A percentile compares a stretch with the other conserved stretches of the same genome.
phyloP scores from a whole-genome alignment of 2,113 vertebrate genomes.

The Lepus europaeus region DNA sequence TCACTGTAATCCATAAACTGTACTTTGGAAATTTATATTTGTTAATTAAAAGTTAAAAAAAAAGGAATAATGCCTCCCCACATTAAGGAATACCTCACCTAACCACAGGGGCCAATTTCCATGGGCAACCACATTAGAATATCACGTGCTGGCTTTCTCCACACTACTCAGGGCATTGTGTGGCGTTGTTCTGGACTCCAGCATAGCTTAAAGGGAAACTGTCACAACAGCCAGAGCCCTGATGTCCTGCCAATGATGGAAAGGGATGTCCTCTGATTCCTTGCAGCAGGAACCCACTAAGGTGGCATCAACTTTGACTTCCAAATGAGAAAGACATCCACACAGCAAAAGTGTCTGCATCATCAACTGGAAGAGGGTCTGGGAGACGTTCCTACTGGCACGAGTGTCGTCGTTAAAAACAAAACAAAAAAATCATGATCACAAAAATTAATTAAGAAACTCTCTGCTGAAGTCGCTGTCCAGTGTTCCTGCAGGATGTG shows the following conservation, averaged over 20 bases:
- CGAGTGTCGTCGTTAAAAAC: background rate
- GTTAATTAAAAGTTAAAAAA: too few relatives aligned
- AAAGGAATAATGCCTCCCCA: background rate
- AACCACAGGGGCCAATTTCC: background rate
- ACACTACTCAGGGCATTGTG: too few relatives aligned
- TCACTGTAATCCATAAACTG: too few relatives aligned
- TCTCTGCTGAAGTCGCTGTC: background rate
- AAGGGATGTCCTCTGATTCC: background rate
- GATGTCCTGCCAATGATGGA: too few relatives aligned
- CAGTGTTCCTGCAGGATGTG: too few relatives aligned
- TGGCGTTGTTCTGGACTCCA: background rate
- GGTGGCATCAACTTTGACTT: background rate
- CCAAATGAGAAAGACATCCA: too few relatives aligned
- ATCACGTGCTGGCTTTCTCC: background rate
- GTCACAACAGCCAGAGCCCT: too few relatives aligned
- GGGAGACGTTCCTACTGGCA: background rate
- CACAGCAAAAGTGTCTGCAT: too few relatives aligned
- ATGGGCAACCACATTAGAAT: background rate
- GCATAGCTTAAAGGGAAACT: background rate
- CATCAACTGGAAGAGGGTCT: background rate
- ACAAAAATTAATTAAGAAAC: too few relatives aligned
- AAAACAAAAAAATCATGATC: too few relatives aligned
- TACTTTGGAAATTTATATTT: too few relatives aligned
- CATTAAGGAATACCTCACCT: background rate
- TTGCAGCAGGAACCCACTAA: background rate